phyloP scores from a whole-genome alignment of 1,140 invertebrate genomes.

The Scaptodrosophila lebanonensis region DNA sequence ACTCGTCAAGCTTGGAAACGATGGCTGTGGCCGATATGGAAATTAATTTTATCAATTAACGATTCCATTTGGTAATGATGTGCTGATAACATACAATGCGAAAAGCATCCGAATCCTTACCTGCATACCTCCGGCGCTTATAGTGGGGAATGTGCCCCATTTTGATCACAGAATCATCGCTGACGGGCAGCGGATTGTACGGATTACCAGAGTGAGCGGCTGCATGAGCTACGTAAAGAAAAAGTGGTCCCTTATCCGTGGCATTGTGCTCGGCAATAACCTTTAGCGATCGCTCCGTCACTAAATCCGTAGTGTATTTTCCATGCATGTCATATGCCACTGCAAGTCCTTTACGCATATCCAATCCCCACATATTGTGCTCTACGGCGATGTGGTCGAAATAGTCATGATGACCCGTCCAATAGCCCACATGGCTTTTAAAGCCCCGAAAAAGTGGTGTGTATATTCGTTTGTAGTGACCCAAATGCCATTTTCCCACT shows the following conservation, averaged over 20 bases:
- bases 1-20: constrained; percentile 89
- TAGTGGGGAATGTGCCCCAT: constrained; percentile 85
- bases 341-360: constrained; percentile 81
- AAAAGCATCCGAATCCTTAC: constrained; percentile 76
- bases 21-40: constrained; percentile 80
- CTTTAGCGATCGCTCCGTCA: constrained; percentile 85
- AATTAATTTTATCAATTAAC: not conserved
- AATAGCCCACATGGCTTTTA: constrained; percentile 88
- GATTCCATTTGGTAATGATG: not conserved
- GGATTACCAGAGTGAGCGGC: constrained; percentile 91
- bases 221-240: constrained; percentile 90
- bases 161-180: constrained; percentile 83
- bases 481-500: constrained; percentile 96
- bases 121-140: constrained; percentile 86
- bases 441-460: constrained; percentile 88
- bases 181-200: constrained; percentile 88
- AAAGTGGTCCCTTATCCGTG: constrained; percentile 82
- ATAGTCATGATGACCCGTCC: constrained; percentile 93
- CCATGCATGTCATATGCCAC: constrained; percentile 87
- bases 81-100: not conserved
- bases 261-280: constrained; percentile 84
- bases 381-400: constrained; percentile 88
- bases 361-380: constrained; percentile 80
- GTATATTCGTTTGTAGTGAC: constrained; percentile 85
- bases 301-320: constrained; percentile 90